phyloP scores from a whole-genome alignment of 2,888 invertebrate species.

The Strigamia crassipes region DNA sequence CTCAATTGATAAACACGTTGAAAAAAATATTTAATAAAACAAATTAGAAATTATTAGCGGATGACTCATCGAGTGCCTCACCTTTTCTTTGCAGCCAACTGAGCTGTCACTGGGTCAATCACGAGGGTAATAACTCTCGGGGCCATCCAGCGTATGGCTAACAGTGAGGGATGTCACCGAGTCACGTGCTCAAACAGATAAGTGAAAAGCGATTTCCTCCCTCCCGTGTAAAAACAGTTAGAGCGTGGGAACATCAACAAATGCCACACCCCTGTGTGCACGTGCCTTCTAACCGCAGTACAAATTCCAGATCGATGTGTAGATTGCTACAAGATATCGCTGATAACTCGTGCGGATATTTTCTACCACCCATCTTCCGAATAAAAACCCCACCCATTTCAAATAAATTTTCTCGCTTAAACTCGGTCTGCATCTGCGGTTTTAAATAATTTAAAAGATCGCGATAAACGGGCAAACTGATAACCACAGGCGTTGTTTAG shows the following conservation, averaged over 20 bases:
- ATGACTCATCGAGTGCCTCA: background rate
- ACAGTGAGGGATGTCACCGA: background rate
- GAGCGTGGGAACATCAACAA: background rate
- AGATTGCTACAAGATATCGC: background rate
- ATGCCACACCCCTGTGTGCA: background rate
- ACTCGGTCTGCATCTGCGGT: background rate
- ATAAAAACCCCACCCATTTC: background rate
- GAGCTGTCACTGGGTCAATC: slow-evolving; percentile 1
- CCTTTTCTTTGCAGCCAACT: background rate
- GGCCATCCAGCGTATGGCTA: background rate
- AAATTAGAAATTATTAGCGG: background rate
- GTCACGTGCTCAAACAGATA: background rate
- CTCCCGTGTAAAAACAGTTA: background rate
- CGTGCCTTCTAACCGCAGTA: background rate
- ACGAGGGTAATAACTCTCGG: background rate
- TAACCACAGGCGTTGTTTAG: background rate
- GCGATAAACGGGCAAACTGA: background rate
- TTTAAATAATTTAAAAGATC: background rate
- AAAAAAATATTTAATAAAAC: background rate
- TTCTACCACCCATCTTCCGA: background rate
- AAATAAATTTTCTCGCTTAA: background rate
- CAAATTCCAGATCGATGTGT: slow-evolving; percentile 10
- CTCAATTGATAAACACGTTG: background rate
- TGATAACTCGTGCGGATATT: background rate
- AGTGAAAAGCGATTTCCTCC: background rate